These are phyloP conservation scores for Tinamus guttatus DNA, from an alignment of 2,113 vertebrate genomes.

Conservation along the genomic window DNA sequence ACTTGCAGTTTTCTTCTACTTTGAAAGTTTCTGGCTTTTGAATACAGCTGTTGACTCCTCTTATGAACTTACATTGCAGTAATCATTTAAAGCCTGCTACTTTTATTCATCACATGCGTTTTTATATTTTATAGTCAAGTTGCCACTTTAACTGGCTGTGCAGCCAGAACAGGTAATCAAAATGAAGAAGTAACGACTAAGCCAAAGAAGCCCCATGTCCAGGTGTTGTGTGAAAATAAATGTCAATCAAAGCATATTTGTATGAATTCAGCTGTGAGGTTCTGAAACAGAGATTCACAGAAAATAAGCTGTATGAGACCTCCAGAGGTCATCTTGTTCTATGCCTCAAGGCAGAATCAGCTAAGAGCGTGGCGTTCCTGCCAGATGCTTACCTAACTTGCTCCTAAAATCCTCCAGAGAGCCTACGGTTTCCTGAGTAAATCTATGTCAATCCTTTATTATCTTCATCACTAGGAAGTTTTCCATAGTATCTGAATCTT, in stretches of 20 bases:
- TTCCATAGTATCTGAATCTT: background rate
- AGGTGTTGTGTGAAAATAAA: background rate
- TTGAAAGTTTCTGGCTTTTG: background rate
- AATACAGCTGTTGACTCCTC: background rate
- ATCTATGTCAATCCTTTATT: background rate
- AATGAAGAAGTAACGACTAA: background rate
- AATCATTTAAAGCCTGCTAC: background rate
- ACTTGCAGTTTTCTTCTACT: background rate
- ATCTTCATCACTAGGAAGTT: background rate
- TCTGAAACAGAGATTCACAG: background rate
- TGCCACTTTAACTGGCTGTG: background rate
- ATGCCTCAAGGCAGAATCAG: background rate
- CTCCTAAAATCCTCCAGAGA: slow-evolving; percentile 2
- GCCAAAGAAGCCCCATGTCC: background rate
- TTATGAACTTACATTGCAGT: background rate
- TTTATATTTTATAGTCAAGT: background rate
- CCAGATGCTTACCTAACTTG: background rate
- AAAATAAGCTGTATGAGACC: background rate
- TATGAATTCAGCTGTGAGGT: background rate
- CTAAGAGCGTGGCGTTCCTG: background rate
- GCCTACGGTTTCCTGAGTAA: background rate
- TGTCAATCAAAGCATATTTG: background rate
- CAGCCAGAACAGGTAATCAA: background rate
- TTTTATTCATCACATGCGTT: background rate
- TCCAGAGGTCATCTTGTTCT: background rate